Evolutionary conservation across 64 coral and sea anemone genomes (phyloP).

Genomic region (Acropora yongei): DNA sequence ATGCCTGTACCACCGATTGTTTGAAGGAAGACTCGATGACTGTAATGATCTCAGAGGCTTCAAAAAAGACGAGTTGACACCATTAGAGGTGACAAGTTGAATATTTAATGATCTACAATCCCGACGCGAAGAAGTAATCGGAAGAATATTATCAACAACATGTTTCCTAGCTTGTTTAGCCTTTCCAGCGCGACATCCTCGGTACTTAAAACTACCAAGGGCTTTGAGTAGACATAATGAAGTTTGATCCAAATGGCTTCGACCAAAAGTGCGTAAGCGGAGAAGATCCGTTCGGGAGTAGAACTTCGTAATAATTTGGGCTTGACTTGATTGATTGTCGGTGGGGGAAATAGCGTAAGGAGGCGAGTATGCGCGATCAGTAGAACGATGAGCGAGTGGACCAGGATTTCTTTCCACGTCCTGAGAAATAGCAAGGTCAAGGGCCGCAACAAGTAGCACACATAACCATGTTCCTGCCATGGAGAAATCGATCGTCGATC

Average conservation of each 20-base stretch:
- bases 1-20: background rate
- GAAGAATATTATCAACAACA: slow-evolving; percentile 16
- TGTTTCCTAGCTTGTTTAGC: too few species aligned
- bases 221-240: slow-evolving; percentile 21
- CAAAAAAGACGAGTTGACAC: too few species aligned
- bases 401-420: slow-evolving; percentile 14
- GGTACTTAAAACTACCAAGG: slow-evolving; percentile 24
- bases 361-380: background rate
- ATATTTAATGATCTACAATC: slow-evolving; percentile 30
- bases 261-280: background rate
- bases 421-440: slow-evolving; percentile 16
- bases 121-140: background rate
- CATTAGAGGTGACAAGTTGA: background rate
- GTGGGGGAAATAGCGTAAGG: too few species aligned
- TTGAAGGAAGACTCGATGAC: slow-evolving; percentile 20
- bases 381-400: slow-evolving; percentile 1
- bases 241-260: slow-evolving; percentile 8
- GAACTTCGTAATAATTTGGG: background rate
- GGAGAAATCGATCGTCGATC: background rate
- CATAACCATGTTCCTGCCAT: background rate
- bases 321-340: too few species aligned
- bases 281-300: background rate
- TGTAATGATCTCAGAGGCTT: background rate
- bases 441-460: background rate
- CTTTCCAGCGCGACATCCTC: background rate